Evolutionary conservation across 2,797 vertebrate species (phyloP), one percentile per base, ranked within the genome.

Genomic region (Margarornis squamiger): DNA sequence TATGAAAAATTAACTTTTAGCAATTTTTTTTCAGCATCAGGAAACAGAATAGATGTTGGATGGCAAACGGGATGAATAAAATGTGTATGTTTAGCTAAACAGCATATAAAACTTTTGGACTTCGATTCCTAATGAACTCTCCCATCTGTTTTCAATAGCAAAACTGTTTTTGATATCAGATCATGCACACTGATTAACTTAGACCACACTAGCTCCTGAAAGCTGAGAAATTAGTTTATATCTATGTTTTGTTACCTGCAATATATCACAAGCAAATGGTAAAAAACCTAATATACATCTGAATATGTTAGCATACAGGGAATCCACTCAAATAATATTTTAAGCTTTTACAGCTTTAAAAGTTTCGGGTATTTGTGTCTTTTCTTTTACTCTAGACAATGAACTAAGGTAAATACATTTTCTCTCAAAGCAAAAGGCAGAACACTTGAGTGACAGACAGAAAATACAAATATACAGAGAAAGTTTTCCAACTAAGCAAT

Each of bases 101-200:
- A 0, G 22, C 43, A 82, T 70, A 61, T 84, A 76, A 88, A 92
- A 77, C 57, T 75, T 79, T 55, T 70, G 34, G 59, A 57, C 23
- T 76, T 89, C 7, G 20, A 58, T 84, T 88, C 68, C 39, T 88
- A 76, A 91, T 93, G 83, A 88, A 73, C 19, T 86, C 36, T 26
- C 8, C 41, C 88, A 93, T 95, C 92, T 97, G 95, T 38, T 97
- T 97, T 87, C 90, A 95, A 96, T 96, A 95, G 18, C 54, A 61
- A 80, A 94, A 54, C 24, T 61, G 36, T 67, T 86, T 63, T 88
- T 90, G 20, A 57, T 94, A 80, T 71, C 34, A 73, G 80, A 95
- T 71, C 74, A 43, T 52, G 59, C 49, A 92, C 76, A 63, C 51
- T 29, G 58, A 90, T 93, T 93, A 90, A 72, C n/a, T 82, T 75